Percentiles rank a stretch among this genome's conserved stretches.
Evolutionary conservation across 2,797 vertebrate species (phyloP).

Genomic region (Cygnus olor): DNA sequence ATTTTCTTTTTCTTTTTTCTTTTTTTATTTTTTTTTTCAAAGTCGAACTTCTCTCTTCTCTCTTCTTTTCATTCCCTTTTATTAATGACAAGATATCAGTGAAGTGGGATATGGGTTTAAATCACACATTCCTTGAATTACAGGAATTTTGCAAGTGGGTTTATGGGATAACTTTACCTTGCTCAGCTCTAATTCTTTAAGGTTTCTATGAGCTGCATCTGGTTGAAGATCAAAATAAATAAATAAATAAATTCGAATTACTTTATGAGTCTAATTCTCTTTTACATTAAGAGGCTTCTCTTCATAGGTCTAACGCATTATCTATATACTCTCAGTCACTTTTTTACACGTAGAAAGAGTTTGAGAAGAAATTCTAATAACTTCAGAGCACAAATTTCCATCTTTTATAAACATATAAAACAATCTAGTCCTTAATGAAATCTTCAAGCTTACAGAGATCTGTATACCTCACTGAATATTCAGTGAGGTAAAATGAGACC

Average conservation of each 20-base stretch:
- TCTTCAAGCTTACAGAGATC: not conserved
- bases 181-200: not conserved
- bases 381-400: not conserved
- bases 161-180: not conserved
- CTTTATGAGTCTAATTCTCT: not conserved
- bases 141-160: not conserved
- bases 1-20: not conserved
- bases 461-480: not conserved
- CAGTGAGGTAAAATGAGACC: not conserved
- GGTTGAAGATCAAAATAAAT: not conserved
- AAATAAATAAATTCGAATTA: not conserved
- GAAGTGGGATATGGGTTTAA: not conserved
- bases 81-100: not conserved
- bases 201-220: not conserved
- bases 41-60: not conserved
- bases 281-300: not conserved
- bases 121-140: not conserved
- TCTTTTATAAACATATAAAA: not conserved
- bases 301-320: not conserved
- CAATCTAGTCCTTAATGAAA: not conserved
- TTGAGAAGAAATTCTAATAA: not conserved
- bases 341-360: not conserved
- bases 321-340: rapidly evolving
- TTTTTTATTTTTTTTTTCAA: not conserved
- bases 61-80: not conserved